Conservation (phyloP, 1,140 invertebrate genomes). For the Cotesia chilonis region DNA sequence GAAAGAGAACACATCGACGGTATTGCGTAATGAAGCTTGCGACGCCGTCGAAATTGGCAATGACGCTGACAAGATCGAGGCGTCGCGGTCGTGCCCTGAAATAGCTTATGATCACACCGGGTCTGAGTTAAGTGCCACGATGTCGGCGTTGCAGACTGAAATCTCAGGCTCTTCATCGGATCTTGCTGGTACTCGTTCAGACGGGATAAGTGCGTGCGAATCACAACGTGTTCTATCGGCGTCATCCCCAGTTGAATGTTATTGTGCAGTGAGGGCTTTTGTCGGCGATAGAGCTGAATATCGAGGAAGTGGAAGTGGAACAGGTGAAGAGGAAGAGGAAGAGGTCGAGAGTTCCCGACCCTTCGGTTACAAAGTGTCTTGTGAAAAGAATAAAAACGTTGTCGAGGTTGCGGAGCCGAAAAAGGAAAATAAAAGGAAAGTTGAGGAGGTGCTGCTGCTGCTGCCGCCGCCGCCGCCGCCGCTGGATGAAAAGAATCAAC, state of each 20-base stretch:
- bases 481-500: slow-evolving; percentile 24
- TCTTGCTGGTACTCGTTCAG: not conserved
- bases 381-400: too few species aligned
- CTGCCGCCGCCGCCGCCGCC: not conserved
- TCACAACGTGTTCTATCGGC: slow-evolving; percentile 1
- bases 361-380: not conserved
- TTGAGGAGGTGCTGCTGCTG: not conserved
- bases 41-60: slow-evolving; percentile 46
- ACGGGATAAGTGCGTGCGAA: slow-evolving; percentile 11
- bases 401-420: not conserved
- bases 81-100: slow-evolving; percentile 41
- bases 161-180: slow-evolving; percentile 1
- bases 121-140: slow-evolving; percentile 18
- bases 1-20: slow-evolving; percentile 34
- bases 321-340: not conserved
- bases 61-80: slow-evolving; percentile 28
- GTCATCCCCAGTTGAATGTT: not conserved
- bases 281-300: too few species aligned
- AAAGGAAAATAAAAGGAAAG: not conserved
- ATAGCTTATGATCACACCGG: slow-evolving; percentile 43
- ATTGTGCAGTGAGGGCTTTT: not conserved
- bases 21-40: slow-evolving; percentile 40
- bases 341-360: slow-evolving; percentile 29
- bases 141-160: slow-evolving; percentile 5
- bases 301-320: too few species aligned